phyloP scores from a whole-genome alignment of 2,888 invertebrate genomes.

The Mythimna lalbum region DNA sequence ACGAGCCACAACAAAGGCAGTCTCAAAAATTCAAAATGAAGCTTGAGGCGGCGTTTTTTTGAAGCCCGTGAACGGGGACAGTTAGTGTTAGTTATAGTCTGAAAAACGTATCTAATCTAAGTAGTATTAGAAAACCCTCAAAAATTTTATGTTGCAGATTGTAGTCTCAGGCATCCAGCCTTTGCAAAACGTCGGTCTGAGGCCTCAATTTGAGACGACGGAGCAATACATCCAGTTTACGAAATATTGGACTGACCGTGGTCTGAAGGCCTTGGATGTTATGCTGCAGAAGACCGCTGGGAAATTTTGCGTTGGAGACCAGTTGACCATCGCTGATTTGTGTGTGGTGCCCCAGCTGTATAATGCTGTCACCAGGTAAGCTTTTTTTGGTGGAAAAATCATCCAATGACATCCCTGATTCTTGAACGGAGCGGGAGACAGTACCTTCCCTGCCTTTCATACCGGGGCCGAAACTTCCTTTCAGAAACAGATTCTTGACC shows the following conservation, averaged over 20 bases:
- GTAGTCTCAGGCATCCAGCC: conserved; percentile 93
- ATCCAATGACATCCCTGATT: too few species aligned
- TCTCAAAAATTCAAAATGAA: too few species aligned
- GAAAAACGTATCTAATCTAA: too few species aligned
- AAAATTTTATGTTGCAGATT: conserved; percentile 78
- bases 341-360: conserved; percentile 92
- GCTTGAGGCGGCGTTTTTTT: too few species aligned
- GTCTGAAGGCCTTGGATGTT: conserved; percentile 90
- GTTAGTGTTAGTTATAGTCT: too few species aligned
- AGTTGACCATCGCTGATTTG: conserved; percentile 92
- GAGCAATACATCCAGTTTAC: conserved; percentile 87
- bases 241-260: conserved; percentile 87
- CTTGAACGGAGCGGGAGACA: too few species aligned
- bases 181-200: conserved; percentile 91
- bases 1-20: too few species aligned
- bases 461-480: too few species aligned
- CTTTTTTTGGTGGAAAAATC: too few species aligned
- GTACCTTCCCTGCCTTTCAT: too few species aligned
- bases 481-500: too few species aligned
- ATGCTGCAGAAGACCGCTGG: conserved; percentile 85
- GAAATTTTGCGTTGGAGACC: conserved; percentile 91
- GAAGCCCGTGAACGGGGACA: too few species aligned
- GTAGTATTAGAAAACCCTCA: background rate
- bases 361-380: conserved; percentile 90
- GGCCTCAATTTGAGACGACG: conserved; percentile 80